Evolutionary conservation across 2,797 vertebrate species (phyloP), one percentile per base, ranked within the genome.

Genomic region (Gymnoscopelus braueri): DNA sequence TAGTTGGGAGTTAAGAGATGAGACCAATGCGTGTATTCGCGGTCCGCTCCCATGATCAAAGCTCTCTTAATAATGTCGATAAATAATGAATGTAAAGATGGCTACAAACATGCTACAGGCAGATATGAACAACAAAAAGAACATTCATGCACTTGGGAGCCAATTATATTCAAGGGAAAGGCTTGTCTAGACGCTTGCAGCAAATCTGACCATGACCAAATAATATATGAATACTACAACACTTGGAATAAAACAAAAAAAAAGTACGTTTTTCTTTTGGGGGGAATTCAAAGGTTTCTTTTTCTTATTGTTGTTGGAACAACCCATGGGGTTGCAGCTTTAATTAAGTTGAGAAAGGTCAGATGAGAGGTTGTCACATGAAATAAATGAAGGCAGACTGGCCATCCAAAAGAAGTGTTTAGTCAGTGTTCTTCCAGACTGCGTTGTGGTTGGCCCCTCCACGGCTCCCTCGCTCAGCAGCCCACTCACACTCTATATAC

Each of bases 91-190:
- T 74, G 56, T 35, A 7, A 29, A 13, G 24, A 3, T 29, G 9
- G 24, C 24, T 14, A 5, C 12, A 57, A 29, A 57, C 2, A 13
- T 58, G 5, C 32, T 56, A 57, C 75, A 63, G 44, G 57, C 60
- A 39, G 44, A 77, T 63, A 44, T 72, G 71, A 55, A 65, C 74
- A 35, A 44, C 71, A 77, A 65, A 72, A 73, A 72, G 49, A 23
- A 49, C n/a, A 60, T 73, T 32, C 35, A 81, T 81, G 75, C 79
- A 84, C 80, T 63, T 75, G 79, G 80, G 83, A 87, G 79, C 79
- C 85, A 89, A 87, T 89, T 88, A 86, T 14, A 84, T 72, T 29
- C 53, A 5, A 65, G 44, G 55, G 75, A 78, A 69, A 83, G 67
- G 69, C 63, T 69, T 50, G 71, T 72, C 58, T 63, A 35, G 55